A percentile compares a stretch with the other conserved stretches of the same genome.
phyloP scores from a whole-genome alignment of 2,113 vertebrate genomes.

The Limnothrissa miodon region DNA sequence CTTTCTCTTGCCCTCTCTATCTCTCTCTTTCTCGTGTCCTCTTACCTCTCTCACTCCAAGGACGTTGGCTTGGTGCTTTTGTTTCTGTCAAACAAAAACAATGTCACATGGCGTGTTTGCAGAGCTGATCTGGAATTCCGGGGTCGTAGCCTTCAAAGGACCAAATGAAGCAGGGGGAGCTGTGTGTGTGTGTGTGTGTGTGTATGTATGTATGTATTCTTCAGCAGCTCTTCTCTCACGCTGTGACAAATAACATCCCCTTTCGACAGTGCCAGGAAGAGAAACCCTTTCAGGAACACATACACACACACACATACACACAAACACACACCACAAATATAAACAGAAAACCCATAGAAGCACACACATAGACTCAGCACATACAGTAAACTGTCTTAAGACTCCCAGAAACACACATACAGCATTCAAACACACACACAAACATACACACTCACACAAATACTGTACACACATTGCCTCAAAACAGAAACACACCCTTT shows the following conservation, averaged over 20 bases:
- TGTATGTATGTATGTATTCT: constrained; percentile 15
- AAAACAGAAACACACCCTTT: constrained; percentile 34
- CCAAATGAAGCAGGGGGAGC: background rate
- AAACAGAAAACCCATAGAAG: background rate
- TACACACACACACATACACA: background rate
- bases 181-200: constrained; percentile 30
- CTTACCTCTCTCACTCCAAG: constrained; percentile 11
- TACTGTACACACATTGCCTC: background rate
- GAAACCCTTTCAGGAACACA: background rate
- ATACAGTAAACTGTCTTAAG: background rate
- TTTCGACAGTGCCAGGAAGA: background rate
- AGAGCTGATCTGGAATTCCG: constrained; percentile 33
- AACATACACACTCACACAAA: background rate
- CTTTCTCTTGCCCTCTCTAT: background rate
- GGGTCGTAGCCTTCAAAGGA: constrained; percentile 13
- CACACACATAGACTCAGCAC: background rate
- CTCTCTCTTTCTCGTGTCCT: background rate
- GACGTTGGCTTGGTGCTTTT: constrained; percentile 13
- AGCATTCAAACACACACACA: background rate
- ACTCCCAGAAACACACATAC: background rate
- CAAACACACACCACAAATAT: background rate
- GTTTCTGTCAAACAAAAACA: constrained; percentile 33
- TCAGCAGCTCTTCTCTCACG: background rate
- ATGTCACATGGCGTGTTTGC: constrained; percentile 25
- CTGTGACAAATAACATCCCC: constrained; percentile 11